Conservation (phyloP, 2,797 vertebrate species). For the Aotus griseimembra region DNA sequence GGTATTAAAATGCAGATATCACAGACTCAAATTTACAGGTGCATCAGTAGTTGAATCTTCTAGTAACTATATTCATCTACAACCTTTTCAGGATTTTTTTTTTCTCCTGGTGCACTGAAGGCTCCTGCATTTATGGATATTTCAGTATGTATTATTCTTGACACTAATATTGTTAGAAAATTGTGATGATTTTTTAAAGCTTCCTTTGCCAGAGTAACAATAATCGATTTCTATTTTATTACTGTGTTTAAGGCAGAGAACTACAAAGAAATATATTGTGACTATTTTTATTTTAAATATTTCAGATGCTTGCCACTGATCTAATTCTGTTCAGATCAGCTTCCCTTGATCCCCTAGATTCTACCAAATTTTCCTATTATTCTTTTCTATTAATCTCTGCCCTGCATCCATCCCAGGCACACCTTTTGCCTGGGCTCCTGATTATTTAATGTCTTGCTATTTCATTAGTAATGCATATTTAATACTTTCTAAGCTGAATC, state of each 20-base stretch:
- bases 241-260: not conserved
- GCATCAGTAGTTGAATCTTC: not conserved
- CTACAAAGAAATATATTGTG: not conserved
- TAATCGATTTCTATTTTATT: not conserved
- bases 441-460: not conserved
- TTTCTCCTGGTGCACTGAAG: not conserved
- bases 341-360: not conserved
- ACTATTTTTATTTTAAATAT: not conserved
- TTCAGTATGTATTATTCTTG: not conserved
- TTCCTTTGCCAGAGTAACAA: not conserved
- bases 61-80: not conserved
- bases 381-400: not conserved
- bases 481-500: not conserved
- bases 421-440: not conserved
- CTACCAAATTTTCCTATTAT: not conserved
- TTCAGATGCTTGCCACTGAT: not conserved
- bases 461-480: not conserved
- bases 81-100: not conserved
- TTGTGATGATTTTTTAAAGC: not conserved
- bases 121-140: not conserved
- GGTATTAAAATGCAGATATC: slow-evolving; percentile 6
- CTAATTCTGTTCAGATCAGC: not conserved
- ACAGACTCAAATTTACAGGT: not conserved
- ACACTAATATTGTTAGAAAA: not conserved
- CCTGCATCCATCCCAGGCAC: not conserved